Conservation (phyloP, 2,113 vertebrate species). For the Callionymus lyra region DNA sequence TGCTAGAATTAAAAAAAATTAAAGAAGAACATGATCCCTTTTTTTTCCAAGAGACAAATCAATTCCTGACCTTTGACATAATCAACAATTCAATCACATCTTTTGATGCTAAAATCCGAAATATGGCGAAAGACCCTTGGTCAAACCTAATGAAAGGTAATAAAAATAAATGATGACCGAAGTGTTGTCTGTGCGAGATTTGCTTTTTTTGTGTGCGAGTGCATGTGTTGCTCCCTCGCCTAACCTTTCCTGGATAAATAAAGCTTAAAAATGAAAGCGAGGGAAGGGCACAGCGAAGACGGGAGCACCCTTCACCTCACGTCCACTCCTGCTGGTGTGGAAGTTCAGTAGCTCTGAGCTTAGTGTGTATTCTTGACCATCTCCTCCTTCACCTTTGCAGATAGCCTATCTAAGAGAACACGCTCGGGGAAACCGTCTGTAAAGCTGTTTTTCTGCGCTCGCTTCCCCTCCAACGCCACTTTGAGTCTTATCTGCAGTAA, state of each 20-base stretch:
- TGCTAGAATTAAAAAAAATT: too few relatives aligned
- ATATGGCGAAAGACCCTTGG: too few relatives aligned
- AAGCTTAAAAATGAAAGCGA: constrained; percentile 34
- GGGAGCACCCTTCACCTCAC: constrained; percentile 13
- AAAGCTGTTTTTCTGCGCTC: not conserved
- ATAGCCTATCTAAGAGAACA: constrained; percentile 49
- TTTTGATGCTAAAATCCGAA: too few relatives aligned
- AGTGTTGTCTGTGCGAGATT: too few relatives aligned
- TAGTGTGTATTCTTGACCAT: constrained; percentile 41
- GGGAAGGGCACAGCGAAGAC: constrained; percentile 9
- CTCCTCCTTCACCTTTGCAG: constrained; percentile 31
- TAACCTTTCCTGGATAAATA: constrained; percentile 38
- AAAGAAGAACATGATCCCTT: too few relatives aligned
- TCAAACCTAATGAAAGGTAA: too few relatives aligned
- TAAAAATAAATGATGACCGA: too few relatives aligned
- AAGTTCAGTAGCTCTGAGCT: constrained; percentile 24
- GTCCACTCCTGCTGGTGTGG: constrained; percentile 8
- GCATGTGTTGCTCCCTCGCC: constrained; percentile 25
- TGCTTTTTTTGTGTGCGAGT: too few relatives aligned
- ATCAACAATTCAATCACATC: too few relatives aligned
- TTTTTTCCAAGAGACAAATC: too few relatives aligned
- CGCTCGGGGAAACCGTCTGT: constrained; percentile 9
- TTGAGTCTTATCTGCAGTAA: constrained; percentile 44
- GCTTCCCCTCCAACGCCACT: constrained; percentile 18
- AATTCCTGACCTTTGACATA: too few relatives aligned